A percentile compares a stretch with the other conserved stretches of the same genome.
These are phyloP conservation scores for Drosophila anomelani DNA, from an alignment of 2,888 invertebrate genomes.

Conservation along the genomic window DNA sequence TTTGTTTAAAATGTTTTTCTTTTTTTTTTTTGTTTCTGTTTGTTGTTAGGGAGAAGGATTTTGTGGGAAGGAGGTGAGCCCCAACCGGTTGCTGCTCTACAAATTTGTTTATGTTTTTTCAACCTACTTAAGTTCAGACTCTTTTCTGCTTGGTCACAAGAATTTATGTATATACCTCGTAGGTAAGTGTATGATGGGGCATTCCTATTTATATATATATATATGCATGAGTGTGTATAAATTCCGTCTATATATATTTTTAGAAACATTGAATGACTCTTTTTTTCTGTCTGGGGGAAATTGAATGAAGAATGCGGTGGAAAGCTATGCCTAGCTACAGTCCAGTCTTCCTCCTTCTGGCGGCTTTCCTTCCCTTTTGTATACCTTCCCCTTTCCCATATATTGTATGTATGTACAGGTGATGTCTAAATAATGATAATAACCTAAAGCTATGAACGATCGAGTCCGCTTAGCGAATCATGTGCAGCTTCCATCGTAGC, in stretches of 20 bases:
- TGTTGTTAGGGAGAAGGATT: background rate
- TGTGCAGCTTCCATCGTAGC: slow-evolving; percentile 91
- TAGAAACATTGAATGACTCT: slow-evolving; percentile 3
- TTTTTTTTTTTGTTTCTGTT: no score
- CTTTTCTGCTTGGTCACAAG: slow-evolving; percentile 76
- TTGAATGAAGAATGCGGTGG: slow-evolving; percentile 47
- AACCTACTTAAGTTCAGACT: slow-evolving; percentile 76
- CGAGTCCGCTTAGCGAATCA: slow-evolving; percentile 82
- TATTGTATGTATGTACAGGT: slow-evolving; percentile 40
- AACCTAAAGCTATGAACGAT: slow-evolving; percentile 24
- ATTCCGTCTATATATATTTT: slow-evolving; percentile 36
- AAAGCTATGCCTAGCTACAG: slow-evolving; percentile 50
- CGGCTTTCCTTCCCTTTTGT: slow-evolving; percentile 25
- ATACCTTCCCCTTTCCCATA: slow-evolving; percentile 13
- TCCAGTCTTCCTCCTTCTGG: slow-evolving; percentile 28
- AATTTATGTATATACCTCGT: slow-evolving; percentile 37
- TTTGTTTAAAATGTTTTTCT: background rate
- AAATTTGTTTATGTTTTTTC: slow-evolving; percentile 35
- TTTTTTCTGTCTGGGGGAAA: slow-evolving; percentile 27
- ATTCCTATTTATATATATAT: slow-evolving; percentile 30
- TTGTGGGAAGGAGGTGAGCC: slow-evolving; percentile 34
- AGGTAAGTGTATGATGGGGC: slow-evolving; percentile 26
- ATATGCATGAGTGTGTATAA: slow-evolving; percentile 44
- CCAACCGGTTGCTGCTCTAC: slow-evolving; percentile 5
- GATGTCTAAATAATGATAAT: slow-evolving; percentile 34